Evolutionary conservation across 2,888 invertebrate genomes (phyloP).

Genomic region (Isoperla grammatica): DNA sequence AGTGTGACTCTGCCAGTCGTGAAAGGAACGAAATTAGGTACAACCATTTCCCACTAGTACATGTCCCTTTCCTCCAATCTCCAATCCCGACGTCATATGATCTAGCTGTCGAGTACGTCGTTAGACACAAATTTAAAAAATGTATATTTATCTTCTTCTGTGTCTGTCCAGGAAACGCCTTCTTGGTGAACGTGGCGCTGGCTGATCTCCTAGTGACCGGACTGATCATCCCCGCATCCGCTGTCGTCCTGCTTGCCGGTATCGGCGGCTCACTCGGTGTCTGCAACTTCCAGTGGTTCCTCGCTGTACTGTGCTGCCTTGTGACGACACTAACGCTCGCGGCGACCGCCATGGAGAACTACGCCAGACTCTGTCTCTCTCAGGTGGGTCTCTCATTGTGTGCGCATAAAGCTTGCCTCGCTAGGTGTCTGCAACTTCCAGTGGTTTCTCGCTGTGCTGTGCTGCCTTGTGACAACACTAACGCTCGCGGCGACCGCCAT

Average conservation of each 20-base stretch:
- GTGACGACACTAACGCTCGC: slow-evolving; percentile 57
- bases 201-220: slow-evolving; percentile 66
- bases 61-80: too few relatives aligned
- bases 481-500: slow-evolving; percentile 58
- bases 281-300: slow-evolving; percentile 61
- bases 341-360: slow-evolving; percentile 62
- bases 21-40: too few relatives aligned
- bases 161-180: slow-evolving; percentile 55
- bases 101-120: too few relatives aligned
- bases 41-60: too few relatives aligned
- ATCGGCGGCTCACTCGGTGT: slow-evolving; percentile 50
- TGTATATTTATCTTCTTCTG: slow-evolving; percentile 7
- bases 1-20: too few relatives aligned
- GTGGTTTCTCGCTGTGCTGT: slow-evolving; percentile 60
- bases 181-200: slow-evolving; percentile 63
- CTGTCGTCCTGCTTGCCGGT: slow-evolving; percentile 63
- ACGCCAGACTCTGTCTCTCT: slow-evolving; percentile 55
- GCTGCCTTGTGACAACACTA: slow-evolving; percentile 59
- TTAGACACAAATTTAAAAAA: too few relatives aligned
- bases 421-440: slow-evolving; percentile 56
- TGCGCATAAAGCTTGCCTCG: too few relatives aligned
- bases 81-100: too few relatives aligned
- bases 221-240: slow-evolving; percentile 61
- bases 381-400: slow-evolving; percentile 39
- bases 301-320: slow-evolving; percentile 60